Percentiles rank a stretch among this genome's conserved stretches.
Conservation (phyloP, 2,113 vertebrate species). For the Zosterops lateralis region DNA sequence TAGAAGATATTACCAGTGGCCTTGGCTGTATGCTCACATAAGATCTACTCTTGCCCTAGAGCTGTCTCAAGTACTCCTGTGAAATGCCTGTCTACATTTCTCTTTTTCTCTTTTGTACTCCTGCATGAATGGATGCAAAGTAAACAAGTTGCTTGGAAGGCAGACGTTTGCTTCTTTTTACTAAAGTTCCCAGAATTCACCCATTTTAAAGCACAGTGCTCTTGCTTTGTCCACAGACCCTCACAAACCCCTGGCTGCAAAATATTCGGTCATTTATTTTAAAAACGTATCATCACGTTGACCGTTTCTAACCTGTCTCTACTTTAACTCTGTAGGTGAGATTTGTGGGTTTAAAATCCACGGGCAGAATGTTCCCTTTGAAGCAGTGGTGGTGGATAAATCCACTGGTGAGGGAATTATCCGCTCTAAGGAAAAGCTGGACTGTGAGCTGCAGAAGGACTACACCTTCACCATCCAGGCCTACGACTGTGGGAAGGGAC, state of each 20-base stretch:
- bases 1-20: slow-evolving; percentile 60
- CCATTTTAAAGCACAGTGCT: slow-evolving; percentile 81
- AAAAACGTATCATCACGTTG: accelerated
- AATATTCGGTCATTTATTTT: slow-evolving; percentile 73
- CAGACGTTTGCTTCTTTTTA: slow-evolving; percentile 79
- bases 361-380: slow-evolving; percentile 93
- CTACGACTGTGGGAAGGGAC: slow-evolving; percentile 93
- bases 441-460: slow-evolving; percentile 96
- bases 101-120: slow-evolving; percentile 81
- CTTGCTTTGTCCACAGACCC: slow-evolving; percentile 88
- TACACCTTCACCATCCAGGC: slow-evolving; percentile 97
- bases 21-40: slow-evolving; percentile 67
- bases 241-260: slow-evolving; percentile 88
- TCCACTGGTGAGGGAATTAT: slow-evolving; percentile 94
- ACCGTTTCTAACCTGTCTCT: background rate
- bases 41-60: slow-evolving; percentile 72
- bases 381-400: slow-evolving; percentile 95
- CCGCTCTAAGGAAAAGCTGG: slow-evolving; percentile 90
- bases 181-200: slow-evolving; percentile 83
- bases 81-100: slow-evolving; percentile 92
- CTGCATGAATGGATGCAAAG: slow-evolving; percentile 99
- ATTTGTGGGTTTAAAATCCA: slow-evolving; percentile 98
- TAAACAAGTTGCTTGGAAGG: slow-evolving; percentile 92
- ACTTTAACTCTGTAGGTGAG: slow-evolving; percentile 82
- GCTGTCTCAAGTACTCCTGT: slow-evolving; percentile 89